Conservation (phyloP, 64 coral and sea anemone species). For the Cladopsammia gracilis region DNA sequence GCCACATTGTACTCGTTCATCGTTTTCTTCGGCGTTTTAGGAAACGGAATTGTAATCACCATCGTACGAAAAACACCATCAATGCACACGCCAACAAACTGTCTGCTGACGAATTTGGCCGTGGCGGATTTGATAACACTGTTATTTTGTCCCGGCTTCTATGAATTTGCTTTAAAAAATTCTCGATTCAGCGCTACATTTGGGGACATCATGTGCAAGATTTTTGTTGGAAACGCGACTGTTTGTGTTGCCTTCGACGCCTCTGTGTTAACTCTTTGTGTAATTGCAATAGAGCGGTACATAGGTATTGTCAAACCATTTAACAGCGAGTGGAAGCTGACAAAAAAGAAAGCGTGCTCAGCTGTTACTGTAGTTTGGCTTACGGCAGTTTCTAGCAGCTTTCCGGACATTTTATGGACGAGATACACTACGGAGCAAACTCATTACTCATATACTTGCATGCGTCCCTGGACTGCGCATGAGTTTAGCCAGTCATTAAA, state of each 20-base stretch:
- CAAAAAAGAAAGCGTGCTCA: not conserved
- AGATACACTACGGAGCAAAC: not conserved
- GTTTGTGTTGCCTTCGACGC: conserved; percentile 10
- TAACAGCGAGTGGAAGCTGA: not conserved
- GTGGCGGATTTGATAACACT: conserved; percentile 44
- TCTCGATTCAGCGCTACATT: not conserved
- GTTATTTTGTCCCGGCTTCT: conserved; percentile 10
- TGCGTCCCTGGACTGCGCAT: not conserved
- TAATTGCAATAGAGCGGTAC: conserved; percentile 15
- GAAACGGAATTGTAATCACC: conserved; percentile 31
- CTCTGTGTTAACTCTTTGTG: conserved; percentile 11
- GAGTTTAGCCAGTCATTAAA: not conserved
- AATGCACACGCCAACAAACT: conserved; percentile 47
- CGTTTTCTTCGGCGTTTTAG: conserved; percentile 35
- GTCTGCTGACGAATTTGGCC: conserved; percentile 43
- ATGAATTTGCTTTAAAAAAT: not conserved
- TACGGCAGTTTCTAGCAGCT: not conserved
- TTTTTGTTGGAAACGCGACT: conserved; percentile 10
- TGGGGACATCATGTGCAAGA: conserved; percentile 4
- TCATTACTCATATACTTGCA: not conserved
- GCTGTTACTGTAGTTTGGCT: not conserved
- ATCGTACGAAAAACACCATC: conserved; percentile 27
- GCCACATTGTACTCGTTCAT: conserved; percentile 49
- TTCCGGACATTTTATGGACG: conserved; percentile 26
- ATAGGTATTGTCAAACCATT: conserved; percentile 18